Evolutionary conservation across 1,140 invertebrate species (phyloP), one percentile per base, ranked within the genome.

Genomic region (Trialeurodes vaporariorum): DNA sequence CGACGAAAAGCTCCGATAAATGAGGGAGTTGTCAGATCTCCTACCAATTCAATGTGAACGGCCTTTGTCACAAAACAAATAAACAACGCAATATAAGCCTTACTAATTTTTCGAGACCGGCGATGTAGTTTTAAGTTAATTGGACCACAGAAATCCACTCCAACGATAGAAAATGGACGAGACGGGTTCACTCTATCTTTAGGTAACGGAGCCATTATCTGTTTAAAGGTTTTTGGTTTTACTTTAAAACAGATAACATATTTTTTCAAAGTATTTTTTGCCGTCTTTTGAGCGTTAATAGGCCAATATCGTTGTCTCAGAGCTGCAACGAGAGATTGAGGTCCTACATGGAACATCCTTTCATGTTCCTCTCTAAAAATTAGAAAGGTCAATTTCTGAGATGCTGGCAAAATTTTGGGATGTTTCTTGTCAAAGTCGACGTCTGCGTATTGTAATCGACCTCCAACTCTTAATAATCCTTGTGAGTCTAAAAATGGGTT

Each of bases 11-110:
- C 72, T 12, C 75, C 69, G 1, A 81, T 64, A 64, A 82, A 81
- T 1, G 71, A 70, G 59, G 78, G 73, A 0, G 79, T 75, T 1
- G 75, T 71, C 2, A 81, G 61, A 69, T 77, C 71, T 0, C 72
- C 71, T 0, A 80, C 78, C 0, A 79, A 25, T 69, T 82, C 79
- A 12, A 83, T 67, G 67, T 81, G 79, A 22, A 80, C 66, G 2
- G 77, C 80, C 58, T 73, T 75, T 0, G 77, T 78, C 1, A 70
- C 59, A 22, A 80, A 75, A 65, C 79, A 82, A 9, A 80, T 74
- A 66, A 81, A 82, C 2, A 82, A 1, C n/a, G 71, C 73, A 11
- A 80, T 63, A 67, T 80, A 81, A 1, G 70, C 73, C 66, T 82
- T 82, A 2, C 71, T 25, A n/a, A 59, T 25, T n/a, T 24, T 21